Base-by-base conservation (phyloP, 2,888 invertebrate genomes). In the Nebria salina region DNA sequence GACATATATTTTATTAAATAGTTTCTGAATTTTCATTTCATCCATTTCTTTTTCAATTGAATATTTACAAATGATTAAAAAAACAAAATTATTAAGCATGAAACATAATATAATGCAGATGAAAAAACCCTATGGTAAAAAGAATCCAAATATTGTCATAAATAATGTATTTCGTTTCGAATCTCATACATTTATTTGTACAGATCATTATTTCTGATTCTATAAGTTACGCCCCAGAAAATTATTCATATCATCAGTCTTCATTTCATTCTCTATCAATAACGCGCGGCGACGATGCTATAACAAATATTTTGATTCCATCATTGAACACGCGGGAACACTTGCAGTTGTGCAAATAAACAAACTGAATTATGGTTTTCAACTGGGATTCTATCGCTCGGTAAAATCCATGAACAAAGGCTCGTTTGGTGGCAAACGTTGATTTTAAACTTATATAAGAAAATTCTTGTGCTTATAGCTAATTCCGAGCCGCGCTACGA, bases 401-500 rank as follows among this genome's bases (percentile, higher is more conserved):
- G 73, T 54, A 54, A 65, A 72, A 72, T 65, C 76, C 42, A 42
- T 73, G 78, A 65, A 78, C 72, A 78, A 78, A 73, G 78, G 65
- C 72, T 72, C 70, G 20, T 73, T 73, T 64, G 72, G 54, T 26
- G 34, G 72, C 73, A 54, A 54, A 3, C 54, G 54, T 73, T 54
- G 73, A 78, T 73, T 78, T 73, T 72, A 54, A 54, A 8, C 54
- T 11, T 13, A 54, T 54, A 54, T 78, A 65, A 78, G 78, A 73
- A 20, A 78, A 78, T 72, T 78, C 73, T 78, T 65, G 11, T 25
- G 54, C 54, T 78, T 72, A 65, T 70, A 20, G 72, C 73, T 78
- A 78, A 78, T 78, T 72, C 54, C 78, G 72, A 78, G 72, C 73
- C 78, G 73, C 78, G 72, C 54, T 54, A 13, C 54, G 54, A 54